Conservation (phyloP, 2,113 vertebrate species). For the Hydropotes inermis region DNA sequence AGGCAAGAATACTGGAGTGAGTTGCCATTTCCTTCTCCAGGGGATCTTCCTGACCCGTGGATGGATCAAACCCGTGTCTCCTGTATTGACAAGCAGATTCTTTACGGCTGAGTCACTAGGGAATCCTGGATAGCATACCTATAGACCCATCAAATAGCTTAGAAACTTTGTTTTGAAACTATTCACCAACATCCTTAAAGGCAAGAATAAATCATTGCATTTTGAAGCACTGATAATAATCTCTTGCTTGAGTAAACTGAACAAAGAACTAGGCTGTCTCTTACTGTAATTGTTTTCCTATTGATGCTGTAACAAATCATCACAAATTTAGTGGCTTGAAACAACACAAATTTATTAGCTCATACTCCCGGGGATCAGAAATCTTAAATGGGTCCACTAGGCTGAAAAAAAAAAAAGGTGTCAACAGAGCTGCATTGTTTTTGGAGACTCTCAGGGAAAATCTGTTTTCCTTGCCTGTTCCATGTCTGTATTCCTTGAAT, state of each 20-base stretch:
- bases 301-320: neutral
- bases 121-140: neutral
- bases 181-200: neutral
- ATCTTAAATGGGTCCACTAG: neutral
- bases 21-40: neutral
- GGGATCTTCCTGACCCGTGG: neutral
- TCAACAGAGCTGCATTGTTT: neutral
- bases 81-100: neutral
- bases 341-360: neutral
- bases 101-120: neutral
- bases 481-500: neutral
- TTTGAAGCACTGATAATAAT: neutral
- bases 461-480: neutral
- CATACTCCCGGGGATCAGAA: neutral
- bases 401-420: neutral
- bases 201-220: neutral
- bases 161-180: neutral
- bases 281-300: neutral
- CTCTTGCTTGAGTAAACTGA: neutral
- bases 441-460: neutral
- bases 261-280: neutral
- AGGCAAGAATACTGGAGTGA: neutral
- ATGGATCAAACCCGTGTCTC: neutral
- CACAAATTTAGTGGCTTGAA: neutral
- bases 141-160: neutral